Base-by-base conservation (phyloP, 2,888 invertebrate genomes). In the Himalopsyche kuldschensis region DNA sequence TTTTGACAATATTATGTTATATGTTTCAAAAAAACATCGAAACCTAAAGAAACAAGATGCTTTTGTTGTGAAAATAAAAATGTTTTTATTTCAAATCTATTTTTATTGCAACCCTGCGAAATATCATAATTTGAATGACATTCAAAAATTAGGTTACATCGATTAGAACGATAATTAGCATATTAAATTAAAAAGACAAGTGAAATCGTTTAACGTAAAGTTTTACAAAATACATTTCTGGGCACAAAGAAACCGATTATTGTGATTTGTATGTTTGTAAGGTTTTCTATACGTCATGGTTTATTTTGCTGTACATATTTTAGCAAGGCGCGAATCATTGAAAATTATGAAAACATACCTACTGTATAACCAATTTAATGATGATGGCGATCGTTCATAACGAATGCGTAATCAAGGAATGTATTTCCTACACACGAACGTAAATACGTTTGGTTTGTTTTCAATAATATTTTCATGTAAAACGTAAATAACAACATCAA, bases 401-500 rank as follows among this genome's bases (percentile, higher is more conserved):
- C 11, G 11, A 41, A 41, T 15, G 15, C 15, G 15, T 41, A 41
- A 3, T 15, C 3, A 41, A 41, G 15, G 41, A 55, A 20, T 24
- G 20, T 55, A 75, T 32, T 75, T 75, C 27, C 27, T 27, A 75
- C 35, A 17, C 75, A 35, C 75, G 75, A 24, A 32, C n/a, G 24
- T 75, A 20, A 32, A 20, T 6, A 75, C 17, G 11, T 27, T 75
- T 5, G 8, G 31, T 35, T 75, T 75, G 75, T 55, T 55, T 55
- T 55, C 55, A 78, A 78, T 35, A 79, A 79, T 48, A 41, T 24
- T 77, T 77, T 55, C 55, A 27, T 48, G 55, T 47, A 80, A 69
- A 80, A 81, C 76, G 75, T 76, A 80, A 83, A 78, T 78, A 84
- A 84, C 79, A 83, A 81, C 78, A 82, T 24, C n/a, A 79, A 47